Conservation (phyloP, 2,888 invertebrate genomes). For the Tachina fera region DNA sequence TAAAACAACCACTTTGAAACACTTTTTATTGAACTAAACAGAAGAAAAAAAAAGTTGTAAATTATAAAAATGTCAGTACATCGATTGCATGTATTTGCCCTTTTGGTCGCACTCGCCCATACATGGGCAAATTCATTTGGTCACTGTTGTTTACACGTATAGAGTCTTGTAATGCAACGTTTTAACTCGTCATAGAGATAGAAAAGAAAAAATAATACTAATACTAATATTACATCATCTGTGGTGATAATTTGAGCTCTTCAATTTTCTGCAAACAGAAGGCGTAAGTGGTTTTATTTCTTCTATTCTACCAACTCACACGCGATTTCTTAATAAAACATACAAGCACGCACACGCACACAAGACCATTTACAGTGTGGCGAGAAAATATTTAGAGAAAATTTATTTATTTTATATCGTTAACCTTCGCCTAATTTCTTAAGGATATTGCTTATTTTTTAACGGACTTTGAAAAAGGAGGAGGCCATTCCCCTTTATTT, state of each 20-base stretch:
- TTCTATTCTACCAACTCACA: slow-evolving; percentile 1
- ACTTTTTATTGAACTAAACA: slow-evolving; percentile 17
- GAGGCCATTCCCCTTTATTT: no score
- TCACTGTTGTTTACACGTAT: slow-evolving; percentile 29
- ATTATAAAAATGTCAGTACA: slow-evolving; percentile 64
- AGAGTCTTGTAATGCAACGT: not conserved
- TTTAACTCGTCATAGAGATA: slow-evolving; percentile 6
- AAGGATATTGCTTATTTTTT: no score
- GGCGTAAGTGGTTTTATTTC: slow-evolving; percentile 55
- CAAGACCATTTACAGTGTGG: not conserved
- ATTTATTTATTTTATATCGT: not conserved
- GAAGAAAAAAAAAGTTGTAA: slow-evolving; percentile 63
- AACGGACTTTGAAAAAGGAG: no score
- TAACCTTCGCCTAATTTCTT: no score
- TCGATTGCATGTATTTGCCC: slow-evolving; percentile 2
- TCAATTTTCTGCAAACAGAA: slow-evolving; percentile 63
- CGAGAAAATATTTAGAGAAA: not conserved
- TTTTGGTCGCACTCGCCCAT: slow-evolving; percentile 19
- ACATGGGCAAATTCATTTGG: slow-evolving; percentile 30
- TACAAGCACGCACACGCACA: not conserved
- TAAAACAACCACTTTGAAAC: slow-evolving; percentile 63
- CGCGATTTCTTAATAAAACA: not conserved
- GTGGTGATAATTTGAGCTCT: slow-evolving; percentile 70
- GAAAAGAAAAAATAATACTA: slow-evolving; percentile 23
- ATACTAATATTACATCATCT: slow-evolving; percentile 73